Conservation (phyloP, 2,113 vertebrate genomes). For the Lampris incognitus region DNA sequence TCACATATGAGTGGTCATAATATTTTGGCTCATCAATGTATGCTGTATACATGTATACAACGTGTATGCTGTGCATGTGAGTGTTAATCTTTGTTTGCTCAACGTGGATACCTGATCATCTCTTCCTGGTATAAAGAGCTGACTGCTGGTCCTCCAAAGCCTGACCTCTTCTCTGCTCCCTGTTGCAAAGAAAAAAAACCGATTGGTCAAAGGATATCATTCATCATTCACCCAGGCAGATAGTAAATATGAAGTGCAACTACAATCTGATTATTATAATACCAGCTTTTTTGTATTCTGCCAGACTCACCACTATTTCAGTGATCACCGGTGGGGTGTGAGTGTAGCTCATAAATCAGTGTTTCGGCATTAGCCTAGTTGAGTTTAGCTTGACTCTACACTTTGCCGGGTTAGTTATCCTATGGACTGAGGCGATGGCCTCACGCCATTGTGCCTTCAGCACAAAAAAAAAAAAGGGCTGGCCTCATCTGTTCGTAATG, state of each 20-base stretch:
- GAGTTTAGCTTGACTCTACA: slow-evolving; percentile 8
- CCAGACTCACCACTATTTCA: not conserved
- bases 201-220: not conserved
- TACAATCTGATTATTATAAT: not conserved
- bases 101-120: slow-evolving; percentile 89
- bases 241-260: not conserved
- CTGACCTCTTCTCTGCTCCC: slow-evolving; percentile 84
- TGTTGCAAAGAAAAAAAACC: slow-evolving; percentile 69
- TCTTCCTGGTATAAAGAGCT: slow-evolving; percentile 97
- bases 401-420: not conserved
- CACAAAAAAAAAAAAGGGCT: not conserved
- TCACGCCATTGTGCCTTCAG: slow-evolving; percentile 3
- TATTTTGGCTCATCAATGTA: no score
- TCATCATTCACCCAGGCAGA: not conserved
- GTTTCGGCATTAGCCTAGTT: not conserved
- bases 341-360: not conserved
- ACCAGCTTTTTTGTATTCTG: not conserved
- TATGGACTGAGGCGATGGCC: slow-evolving; percentile 7
- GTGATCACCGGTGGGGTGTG: not conserved
- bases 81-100: not conserved
- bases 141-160: slow-evolving; percentile 91
- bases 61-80: slow-evolving; percentile 6
- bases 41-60: no score
- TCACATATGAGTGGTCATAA: no score
- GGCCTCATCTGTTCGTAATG: slow-evolving; percentile 8